These are phyloP conservation scores for Turritopsis dohrnii DNA, from an alignment of 30 jellyfish, hydroid and myxozoan genomes.

Conservation along the genomic window DNA sequence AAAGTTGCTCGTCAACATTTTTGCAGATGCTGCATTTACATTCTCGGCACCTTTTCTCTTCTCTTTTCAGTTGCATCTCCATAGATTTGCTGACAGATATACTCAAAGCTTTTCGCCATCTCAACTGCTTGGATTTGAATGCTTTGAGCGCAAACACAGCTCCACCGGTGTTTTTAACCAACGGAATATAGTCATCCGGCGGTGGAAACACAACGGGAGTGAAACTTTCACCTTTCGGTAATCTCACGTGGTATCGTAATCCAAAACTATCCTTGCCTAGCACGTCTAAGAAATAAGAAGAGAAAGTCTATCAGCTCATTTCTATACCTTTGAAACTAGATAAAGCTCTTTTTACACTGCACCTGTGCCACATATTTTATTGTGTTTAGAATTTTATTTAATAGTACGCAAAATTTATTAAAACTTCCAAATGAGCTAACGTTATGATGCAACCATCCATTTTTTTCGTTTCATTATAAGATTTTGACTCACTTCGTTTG, in stretches of 20 bases:
- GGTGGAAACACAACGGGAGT: slow-evolving; percentile 47
- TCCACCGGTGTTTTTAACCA: slow-evolving; percentile 77
- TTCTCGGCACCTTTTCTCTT: slow-evolving; percentile 47
- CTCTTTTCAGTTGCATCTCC: slow-evolving; percentile 45
- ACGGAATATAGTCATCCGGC: slow-evolving; percentile 85
- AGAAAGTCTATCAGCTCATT: background rate
- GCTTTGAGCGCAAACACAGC: slow-evolving; percentile 75
- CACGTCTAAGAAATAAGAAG: slow-evolving; percentile 42
- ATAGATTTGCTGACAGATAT: slow-evolving; percentile 37
- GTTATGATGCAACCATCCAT: too few relatives aligned
- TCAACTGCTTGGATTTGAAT: slow-evolving; percentile 39
- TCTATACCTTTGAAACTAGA: background rate
- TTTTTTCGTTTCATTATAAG: too few relatives aligned
- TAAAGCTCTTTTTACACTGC: too few relatives aligned
- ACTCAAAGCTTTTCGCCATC: slow-evolving; percentile 76
- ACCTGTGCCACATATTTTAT: background rate
- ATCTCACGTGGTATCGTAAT: slow-evolving; percentile 65
- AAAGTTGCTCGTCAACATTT: background rate
- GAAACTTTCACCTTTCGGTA: slow-evolving; percentile 78
- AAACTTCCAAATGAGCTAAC: too few relatives aligned
- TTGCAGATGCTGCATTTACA: slow-evolving; percentile 48
- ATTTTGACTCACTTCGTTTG: slow-evolving; percentile 52
- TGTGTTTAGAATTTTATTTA: too few relatives aligned
- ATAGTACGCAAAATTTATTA: too few relatives aligned
- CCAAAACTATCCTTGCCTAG: slow-evolving; percentile 80